Conservation (phyloP, 2,797 vertebrate genomes). For the Falco berigora region DNA sequence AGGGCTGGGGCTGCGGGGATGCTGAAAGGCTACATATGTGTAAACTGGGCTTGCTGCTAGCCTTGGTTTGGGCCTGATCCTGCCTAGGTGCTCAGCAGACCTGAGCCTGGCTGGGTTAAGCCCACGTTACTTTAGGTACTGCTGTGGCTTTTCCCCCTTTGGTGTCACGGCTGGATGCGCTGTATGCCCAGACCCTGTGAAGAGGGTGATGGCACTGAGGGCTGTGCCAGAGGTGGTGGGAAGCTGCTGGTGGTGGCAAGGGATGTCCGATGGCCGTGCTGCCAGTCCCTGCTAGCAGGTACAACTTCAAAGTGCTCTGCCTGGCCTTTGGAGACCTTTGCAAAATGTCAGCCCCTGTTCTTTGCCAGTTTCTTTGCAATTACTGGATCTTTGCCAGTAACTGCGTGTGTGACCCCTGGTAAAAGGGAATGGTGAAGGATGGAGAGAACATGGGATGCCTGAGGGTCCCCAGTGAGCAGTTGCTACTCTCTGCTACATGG, state of each 20-base stretch:
- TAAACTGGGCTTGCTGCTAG: neutral
- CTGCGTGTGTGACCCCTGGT: neutral
- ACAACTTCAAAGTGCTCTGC: neutral
- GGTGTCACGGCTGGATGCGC: neutral
- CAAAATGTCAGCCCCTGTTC: neutral
- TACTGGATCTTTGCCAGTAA: neutral
- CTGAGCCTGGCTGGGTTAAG: neutral
- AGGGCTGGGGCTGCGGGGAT: neutral
- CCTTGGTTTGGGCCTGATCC: neutral
- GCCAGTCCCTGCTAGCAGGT: neutral
- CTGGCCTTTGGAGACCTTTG: neutral
- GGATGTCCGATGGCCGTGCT: fast-evolving
- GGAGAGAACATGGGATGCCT: fast-evolving
- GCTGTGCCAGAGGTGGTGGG: neutral
- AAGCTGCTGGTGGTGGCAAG: neutral
- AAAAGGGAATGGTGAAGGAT: neutral
- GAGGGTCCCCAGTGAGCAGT: neutral
- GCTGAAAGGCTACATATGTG: neutral
- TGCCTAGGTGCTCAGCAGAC: neutral
- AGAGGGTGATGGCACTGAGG: neutral
- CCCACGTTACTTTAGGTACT: fast-evolving
- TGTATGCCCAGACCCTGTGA: fast-evolving
- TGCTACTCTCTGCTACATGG: neutral
- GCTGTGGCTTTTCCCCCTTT: neutral
- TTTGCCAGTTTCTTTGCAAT: no score